Conservation (phyloP, 2,797 vertebrate genomes). For the Hoplostethus atlanticus region DNA sequence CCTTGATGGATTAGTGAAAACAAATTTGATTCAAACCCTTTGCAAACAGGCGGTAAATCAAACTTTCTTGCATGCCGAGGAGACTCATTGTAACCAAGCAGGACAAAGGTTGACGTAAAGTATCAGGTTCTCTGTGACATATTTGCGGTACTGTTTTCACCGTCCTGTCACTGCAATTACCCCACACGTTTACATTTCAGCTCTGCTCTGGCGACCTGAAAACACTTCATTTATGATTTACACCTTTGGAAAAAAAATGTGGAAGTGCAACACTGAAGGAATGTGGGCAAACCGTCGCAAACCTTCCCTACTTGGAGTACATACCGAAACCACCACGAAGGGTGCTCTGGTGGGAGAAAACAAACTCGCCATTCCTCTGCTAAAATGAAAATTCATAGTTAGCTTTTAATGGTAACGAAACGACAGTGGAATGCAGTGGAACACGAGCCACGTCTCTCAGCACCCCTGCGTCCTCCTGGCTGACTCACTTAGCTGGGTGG, state of each 20-base stretch:
- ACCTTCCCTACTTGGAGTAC: neutral
- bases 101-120: too few species aligned
- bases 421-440: conserved; percentile 28
- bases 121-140: too few species aligned
- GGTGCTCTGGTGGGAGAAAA: neutral
- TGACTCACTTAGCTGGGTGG: conserved; percentile 24
- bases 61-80: neutral
- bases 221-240: neutral
- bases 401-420: neutral
- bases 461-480: neutral
- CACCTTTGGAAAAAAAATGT: neutral
- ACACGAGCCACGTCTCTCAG: neutral
- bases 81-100: too few species aligned
- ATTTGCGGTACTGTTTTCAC: too few species aligned
- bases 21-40: neutral
- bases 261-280: conserved; percentile 1
- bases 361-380: neutral
- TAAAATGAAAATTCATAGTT: neutral
- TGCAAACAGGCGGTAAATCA: neutral
- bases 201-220: too few species aligned
- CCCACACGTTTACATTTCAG: too few species aligned
- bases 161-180: too few species aligned
- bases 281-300: neutral
- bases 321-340: neutral
- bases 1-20: neutral